Conservation (phyloP, 2,113 vertebrate species). For the Taurulus bubalis region DNA sequence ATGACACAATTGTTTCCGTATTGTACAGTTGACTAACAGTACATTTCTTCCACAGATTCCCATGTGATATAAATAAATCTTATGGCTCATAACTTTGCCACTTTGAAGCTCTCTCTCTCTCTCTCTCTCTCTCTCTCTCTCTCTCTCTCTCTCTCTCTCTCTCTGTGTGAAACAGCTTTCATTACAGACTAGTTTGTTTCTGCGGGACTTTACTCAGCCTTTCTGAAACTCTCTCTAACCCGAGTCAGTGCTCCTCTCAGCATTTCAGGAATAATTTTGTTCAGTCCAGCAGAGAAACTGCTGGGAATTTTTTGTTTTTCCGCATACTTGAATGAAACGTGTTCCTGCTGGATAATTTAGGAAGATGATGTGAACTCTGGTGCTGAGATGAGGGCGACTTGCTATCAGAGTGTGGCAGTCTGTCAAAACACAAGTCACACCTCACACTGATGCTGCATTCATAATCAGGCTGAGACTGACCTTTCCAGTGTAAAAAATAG, state of each 20-base stretch:
- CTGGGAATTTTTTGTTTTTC: neutral
- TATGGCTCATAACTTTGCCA: slow-evolving; percentile 70
- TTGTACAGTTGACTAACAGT: slow-evolving; percentile 70
- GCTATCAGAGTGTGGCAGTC: slow-evolving; percentile 37
- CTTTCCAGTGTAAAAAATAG: slow-evolving; percentile 18
- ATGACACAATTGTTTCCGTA: slow-evolving; percentile 63
- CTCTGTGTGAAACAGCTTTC: slow-evolving; percentile 23
- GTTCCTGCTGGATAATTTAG: slow-evolving; percentile 40
- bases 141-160: neutral
- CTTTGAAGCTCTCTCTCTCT: slow-evolving; percentile 5
- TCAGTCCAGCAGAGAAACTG: slow-evolving; percentile 15
- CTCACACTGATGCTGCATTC: slow-evolving; percentile 27
- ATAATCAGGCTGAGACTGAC: slow-evolving; percentile 27
- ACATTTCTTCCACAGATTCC: slow-evolving; percentile 65
- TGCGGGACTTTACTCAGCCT: slow-evolving; percentile 30
- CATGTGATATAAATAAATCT: slow-evolving; percentile 77
- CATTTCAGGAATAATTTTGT: slow-evolving; percentile 10
- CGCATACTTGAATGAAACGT: slow-evolving; percentile 42
- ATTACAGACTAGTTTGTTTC: slow-evolving; percentile 20
- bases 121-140: neutral
- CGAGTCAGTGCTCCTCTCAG: slow-evolving; percentile 5
- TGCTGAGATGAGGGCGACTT: slow-evolving; percentile 27
- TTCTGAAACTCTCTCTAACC: slow-evolving; percentile 19
- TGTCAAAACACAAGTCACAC: slow-evolving; percentile 60
- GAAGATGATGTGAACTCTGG: slow-evolving; percentile 34